Evolutionary conservation across 2,113 vertebrate species (phyloP).

Genomic region (Epinephelus fuscoguttatus): DNA sequence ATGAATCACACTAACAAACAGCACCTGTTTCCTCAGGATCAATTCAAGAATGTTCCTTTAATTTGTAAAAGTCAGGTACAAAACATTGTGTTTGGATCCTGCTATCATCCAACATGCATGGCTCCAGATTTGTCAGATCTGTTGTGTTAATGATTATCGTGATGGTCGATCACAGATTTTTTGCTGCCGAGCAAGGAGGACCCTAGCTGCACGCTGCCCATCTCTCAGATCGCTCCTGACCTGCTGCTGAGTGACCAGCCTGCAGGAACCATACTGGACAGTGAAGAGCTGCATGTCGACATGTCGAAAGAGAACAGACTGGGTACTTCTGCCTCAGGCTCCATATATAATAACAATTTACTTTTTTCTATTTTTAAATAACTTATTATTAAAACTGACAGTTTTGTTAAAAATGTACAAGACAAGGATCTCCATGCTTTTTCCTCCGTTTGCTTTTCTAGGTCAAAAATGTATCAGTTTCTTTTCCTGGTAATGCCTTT

Average conservation of each 20-base stretch:
- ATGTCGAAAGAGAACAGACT: slow-evolving; percentile 90
- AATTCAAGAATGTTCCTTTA: not conserved
- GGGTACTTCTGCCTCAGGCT: slow-evolving; percentile 78
- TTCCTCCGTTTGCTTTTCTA: not conserved
- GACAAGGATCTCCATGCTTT: not conserved
- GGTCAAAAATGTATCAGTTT: not conserved
- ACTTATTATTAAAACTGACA: not conserved
- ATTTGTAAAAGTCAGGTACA: not conserved
- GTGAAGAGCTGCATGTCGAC: slow-evolving; percentile 90
- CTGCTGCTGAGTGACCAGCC: slow-evolving; percentile 92
- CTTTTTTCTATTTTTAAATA: not conserved
- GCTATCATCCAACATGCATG: too few species aligned
- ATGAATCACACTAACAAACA: not conserved
- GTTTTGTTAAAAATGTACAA: too few species aligned
- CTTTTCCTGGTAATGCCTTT: not conserved
- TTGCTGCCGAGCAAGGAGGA: slow-evolving; percentile 89
- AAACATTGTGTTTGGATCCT: not conserved
- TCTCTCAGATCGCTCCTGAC: slow-evolving; percentile 95
- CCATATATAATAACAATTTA: not conserved
- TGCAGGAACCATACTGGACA: slow-evolving; percentile 90
- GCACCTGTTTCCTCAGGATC: not conserved
- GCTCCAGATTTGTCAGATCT: not conserved
- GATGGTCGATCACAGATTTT: slow-evolving; percentile 83
- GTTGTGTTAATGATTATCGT: fast-evolving
- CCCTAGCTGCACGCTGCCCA: slow-evolving; percentile 87